Percentiles rank a stretch among this genome's conserved stretches.
Conservation (phyloP, 2,888 invertebrate species). For the Ethmia dodecea region DNA sequence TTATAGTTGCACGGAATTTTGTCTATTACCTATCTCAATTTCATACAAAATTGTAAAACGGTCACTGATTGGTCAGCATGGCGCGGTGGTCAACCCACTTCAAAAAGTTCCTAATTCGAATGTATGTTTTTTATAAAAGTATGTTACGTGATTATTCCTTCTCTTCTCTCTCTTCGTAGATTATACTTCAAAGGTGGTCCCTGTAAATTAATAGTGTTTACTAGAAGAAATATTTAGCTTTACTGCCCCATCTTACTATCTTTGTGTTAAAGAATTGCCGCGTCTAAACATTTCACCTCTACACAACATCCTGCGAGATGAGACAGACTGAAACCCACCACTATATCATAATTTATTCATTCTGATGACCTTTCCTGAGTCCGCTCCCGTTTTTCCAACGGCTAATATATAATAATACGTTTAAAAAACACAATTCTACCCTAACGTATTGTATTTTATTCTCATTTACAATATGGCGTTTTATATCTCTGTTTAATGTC, state of each 20-base stretch:
- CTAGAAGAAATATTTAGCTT: too few species aligned
- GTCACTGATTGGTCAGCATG: too few species aligned
- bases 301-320: constrained; percentile 39
- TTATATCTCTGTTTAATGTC: constrained; percentile 71
- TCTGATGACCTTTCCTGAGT: constrained; percentile 63
- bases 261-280: neutral
- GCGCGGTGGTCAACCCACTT: too few species aligned
- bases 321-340: constrained; percentile 43
- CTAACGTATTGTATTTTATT: constrained; percentile 36
- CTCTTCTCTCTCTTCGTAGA: too few species aligned
- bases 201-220: too few species aligned
- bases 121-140: too few species aligned
- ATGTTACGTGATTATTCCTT: too few species aligned
- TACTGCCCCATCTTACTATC: neutral
- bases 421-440: constrained; percentile 40
- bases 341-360: constrained; percentile 77
- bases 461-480: constrained; percentile 69
- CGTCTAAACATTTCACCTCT: constrained; percentile 33
- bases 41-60: too few species aligned
- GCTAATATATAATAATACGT: constrained; percentile 53
- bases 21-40: too few species aligned
- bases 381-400: constrained; percentile 53
- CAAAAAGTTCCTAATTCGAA: too few species aligned
- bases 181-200: too few species aligned
- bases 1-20: too few species aligned